phyloP scores from a whole-genome alignment of 2,113 vertebrate genomes.

The Cisticola juncidis region DNA sequence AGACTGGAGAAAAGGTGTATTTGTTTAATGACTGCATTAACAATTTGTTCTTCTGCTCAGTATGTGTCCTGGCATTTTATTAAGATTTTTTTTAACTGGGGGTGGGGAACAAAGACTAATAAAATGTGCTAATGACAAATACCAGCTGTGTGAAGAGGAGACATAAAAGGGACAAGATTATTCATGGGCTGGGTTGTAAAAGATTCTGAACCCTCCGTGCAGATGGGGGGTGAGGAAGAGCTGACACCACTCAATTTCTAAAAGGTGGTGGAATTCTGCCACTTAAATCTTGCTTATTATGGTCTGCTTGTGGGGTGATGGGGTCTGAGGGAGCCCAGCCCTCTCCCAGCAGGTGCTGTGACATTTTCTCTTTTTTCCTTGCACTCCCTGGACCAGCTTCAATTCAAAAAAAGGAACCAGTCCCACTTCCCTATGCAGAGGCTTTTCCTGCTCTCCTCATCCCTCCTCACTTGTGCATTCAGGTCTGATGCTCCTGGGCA shows the following conservation, averaged over 20 bases:
- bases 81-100: not conserved
- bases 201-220: not conserved
- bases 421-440: not conserved
- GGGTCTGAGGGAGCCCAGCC: not conserved
- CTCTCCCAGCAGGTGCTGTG: not conserved
- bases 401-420: not conserved
- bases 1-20: not conserved
- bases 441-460: not conserved
- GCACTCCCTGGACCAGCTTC: not conserved
- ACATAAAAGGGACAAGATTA: not conserved
- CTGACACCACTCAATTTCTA: not conserved
- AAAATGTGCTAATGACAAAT: slow-evolving; percentile 44
- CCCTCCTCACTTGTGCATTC: not conserved
- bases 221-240: not conserved
- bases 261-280: not conserved
- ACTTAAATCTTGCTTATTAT: not conserved
- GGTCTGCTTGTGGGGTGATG: not conserved
- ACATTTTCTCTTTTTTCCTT: not conserved
- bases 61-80: slow-evolving; percentile 41
- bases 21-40: slow-evolving; percentile 46
- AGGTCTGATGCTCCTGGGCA: not conserved
- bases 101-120: slow-evolving; percentile 17
- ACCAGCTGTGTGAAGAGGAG: not conserved
- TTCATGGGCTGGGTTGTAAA: not conserved
- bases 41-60: slow-evolving; percentile 44